A percentile compares a stretch with the other conserved stretches of the same genome.
Conservation (phyloP, 2,797 vertebrate species). For the Microctenopoma stevenorrisi region DNA sequence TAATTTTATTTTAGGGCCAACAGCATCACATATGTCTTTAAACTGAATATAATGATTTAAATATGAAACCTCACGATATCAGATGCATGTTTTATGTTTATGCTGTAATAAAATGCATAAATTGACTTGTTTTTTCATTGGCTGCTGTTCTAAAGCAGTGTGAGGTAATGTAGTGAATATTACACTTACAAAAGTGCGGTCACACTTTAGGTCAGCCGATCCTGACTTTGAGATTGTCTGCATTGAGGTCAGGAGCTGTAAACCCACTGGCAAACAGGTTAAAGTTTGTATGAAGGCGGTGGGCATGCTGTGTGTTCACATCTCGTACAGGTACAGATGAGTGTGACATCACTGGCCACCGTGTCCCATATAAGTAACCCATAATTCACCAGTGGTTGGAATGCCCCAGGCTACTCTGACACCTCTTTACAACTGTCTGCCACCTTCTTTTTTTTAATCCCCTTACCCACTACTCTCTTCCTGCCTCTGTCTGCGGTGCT, state of each 20-base stretch:
- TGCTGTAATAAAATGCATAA: no score
- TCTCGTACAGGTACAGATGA: slow-evolving; percentile 21
- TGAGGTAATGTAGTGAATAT: no score
- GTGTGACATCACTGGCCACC: slow-evolving; percentile 51
- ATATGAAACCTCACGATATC: no score
- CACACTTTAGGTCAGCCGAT: no score
- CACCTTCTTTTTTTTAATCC: slow-evolving; percentile 36
- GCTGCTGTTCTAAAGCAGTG: no score
- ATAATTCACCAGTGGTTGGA: slow-evolving; percentile 42
- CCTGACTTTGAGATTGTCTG: no score
- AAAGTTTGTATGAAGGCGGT: background rate
- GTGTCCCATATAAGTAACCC: slow-evolving; percentile 52
- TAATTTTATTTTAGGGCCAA: background rate
- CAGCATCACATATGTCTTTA: background rate
- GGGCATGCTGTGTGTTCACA: slow-evolving; percentile 2
- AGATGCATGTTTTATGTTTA: no score
- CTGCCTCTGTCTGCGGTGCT: slow-evolving; percentile 27
- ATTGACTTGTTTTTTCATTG: no score
- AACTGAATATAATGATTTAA: no score
- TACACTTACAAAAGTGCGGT: no score
- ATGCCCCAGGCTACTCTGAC: slow-evolving; percentile 37
- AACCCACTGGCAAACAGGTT: background rate
- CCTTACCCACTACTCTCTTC: slow-evolving; percentile 35
- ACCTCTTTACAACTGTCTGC: slow-evolving; percentile 48
- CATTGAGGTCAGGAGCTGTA: no score